These are phyloP conservation scores for Temnothorax curvispinosus DNA, from an alignment of 1,140 invertebrate species.

Conservation along the genomic window DNA sequence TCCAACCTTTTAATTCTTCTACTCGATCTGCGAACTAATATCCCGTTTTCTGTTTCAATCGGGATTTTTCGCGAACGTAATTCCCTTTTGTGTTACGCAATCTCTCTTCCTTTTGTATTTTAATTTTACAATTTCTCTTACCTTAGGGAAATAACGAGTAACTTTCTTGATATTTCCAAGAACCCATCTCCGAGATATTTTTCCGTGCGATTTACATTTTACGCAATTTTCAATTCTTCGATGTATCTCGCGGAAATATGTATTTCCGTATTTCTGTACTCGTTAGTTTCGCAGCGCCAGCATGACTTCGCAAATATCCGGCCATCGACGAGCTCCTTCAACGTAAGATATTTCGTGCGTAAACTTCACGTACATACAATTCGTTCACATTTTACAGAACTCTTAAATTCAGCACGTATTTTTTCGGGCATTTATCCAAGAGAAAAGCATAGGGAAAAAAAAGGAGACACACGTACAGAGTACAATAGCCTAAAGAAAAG, in stretches of 20 bases:
- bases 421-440: not conserved
- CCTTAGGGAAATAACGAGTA: not conserved
- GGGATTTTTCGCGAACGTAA: not conserved
- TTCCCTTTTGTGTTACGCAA: not conserved
- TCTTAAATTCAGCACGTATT: not conserved
- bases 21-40: not conserved
- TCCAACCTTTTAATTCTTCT: not conserved
- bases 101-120: not conserved
- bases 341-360: conserved; percentile 20
- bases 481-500: not conserved
- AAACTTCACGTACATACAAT: conserved; percentile 24
- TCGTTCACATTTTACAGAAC: not conserved
- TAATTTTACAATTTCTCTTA: not conserved
- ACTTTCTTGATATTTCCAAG: not conserved
- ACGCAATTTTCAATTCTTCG: conserved; percentile 29
- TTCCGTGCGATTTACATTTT: conserved; percentile 24
- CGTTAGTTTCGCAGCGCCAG: conserved; percentile 28
- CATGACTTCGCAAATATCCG: conserved; percentile 41
- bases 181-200: not conserved
- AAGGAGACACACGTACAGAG: not conserved
- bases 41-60: not conserved
- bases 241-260: conserved; percentile 40
- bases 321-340: conserved; percentile 18
- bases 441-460: not conserved
- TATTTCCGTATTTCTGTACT: conserved; percentile 29